Conservation (phyloP, 1,140 invertebrate species). For the Papilio machaon region DNA sequence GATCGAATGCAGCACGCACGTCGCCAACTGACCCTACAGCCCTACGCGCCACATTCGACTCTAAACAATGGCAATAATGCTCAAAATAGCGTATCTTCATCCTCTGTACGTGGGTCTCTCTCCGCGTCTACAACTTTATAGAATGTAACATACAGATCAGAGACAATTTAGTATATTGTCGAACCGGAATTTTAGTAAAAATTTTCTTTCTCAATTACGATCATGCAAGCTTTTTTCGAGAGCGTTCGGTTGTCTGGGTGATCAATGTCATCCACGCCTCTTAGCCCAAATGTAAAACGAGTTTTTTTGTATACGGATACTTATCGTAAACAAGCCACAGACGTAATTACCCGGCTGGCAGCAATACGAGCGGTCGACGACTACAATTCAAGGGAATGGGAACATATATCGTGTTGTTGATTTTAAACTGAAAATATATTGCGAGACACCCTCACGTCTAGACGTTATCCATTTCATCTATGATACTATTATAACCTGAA, state of each 20-base stretch:
- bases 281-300: constrained; percentile 32
- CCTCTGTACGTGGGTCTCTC: background rate
- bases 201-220: constrained; percentile 31
- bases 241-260: constrained; percentile 18
- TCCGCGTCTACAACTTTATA: background rate
- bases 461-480: constrained; percentile 34
- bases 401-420: constrained; percentile 27
- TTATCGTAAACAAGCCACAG: constrained; percentile 34
- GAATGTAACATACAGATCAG: constrained; percentile 22
- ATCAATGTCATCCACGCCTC: constrained; percentile 34
- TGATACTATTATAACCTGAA: constrained; percentile 17
- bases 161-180: background rate
- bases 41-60: constrained; percentile 1
- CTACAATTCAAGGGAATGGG: constrained; percentile 26
- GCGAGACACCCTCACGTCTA: constrained; percentile 26
- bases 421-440: constrained; percentile 18
- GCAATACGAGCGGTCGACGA: constrained; percentile 15
- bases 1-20: constrained; percentile 50
- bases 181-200: constrained; percentile 25
- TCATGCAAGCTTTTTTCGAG: constrained; percentile 19
- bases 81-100: background rate
- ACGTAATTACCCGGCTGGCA: constrained; percentile 12
- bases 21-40: constrained; percentile 18
- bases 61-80: constrained; percentile 21
- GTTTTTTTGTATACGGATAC: constrained; percentile 32